Evolutionary conservation across 2,113 vertebrate species (phyloP), one percentile per base, ranked within the genome.

Genomic region (Alosa alosa): DNA sequence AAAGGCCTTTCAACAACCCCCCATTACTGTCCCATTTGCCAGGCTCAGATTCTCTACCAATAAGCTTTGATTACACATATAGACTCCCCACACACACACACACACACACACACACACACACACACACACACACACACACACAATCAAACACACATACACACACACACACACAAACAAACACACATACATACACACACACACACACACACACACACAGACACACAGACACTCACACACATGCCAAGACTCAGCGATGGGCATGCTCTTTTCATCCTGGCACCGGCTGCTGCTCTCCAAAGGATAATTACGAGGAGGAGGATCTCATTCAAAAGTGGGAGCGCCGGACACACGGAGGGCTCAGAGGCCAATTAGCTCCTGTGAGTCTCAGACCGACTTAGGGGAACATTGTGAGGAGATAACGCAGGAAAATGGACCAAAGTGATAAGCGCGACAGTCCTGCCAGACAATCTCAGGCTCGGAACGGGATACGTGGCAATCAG

Each of bases 281-380:
- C 0, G 72, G 31, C 72, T 4, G 72, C 72, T 1, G 31, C 72
- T 6, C 72, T 78, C 72, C 31, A 31, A 78, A 31, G 72, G 72
- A 78, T 78, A 78, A 78, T 36, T 78, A 36, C 11, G 72, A 15
- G 72, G 36, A 78, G 72, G 72, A 78, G 72, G 72, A 78, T 78
- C 72, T 31, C 64, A 68, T 68, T 78, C 72, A 78, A 78, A 78
- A n/a, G 50, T 52, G 50, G 55, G 31, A 78, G 13, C 25, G 13
- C 9, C 36, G 4, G 13, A 78, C 36, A 17, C 9, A 78, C 31
- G 0, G 31, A 36, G 72, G 31, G 25, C 72, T 17, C 31, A 1
- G 10, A 41, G 72, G 31, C 72, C 72, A 78, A 78, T 78, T 78
- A 78, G 72, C 31, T 39, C 15, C 31, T 13, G 72, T 9, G 10